Evolutionary conservation across 2,888 invertebrate species (phyloP).

Genomic region (Pristionchus fissidentatus): DNA sequence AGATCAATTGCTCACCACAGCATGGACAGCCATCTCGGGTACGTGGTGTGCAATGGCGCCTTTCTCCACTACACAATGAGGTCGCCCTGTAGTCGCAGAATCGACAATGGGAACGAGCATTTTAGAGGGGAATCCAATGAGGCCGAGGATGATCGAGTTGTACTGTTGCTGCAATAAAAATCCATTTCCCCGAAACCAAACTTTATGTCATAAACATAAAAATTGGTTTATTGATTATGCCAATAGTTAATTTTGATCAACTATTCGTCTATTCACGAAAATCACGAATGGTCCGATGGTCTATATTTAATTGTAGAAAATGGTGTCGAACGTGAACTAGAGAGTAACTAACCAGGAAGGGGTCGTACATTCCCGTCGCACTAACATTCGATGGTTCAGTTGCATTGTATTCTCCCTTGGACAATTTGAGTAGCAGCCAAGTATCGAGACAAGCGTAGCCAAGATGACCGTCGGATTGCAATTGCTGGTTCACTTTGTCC

Average conservation of each 20-base stretch:
- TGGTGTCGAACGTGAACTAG: not conserved
- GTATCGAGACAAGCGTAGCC: slow-evolving; percentile 86
- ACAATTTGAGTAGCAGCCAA: slow-evolving; percentile 88
- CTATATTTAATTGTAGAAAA: too few relatives aligned
- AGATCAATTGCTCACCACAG: slow-evolving; percentile 82
- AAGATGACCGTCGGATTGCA: slow-evolving; percentile 84
- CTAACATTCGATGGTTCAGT: slow-evolving; percentile 93
- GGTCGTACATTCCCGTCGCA: slow-evolving; percentile 92
- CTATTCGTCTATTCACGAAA: too few relatives aligned
- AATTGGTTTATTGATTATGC: not conserved
- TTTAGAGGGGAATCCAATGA: slow-evolving; percentile 82
- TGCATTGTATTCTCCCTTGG: slow-evolving; percentile 78
- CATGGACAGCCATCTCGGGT: slow-evolving; percentile 85
- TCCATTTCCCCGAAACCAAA: too few relatives aligned
- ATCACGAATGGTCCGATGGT: too few relatives aligned
- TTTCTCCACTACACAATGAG: slow-evolving; percentile 82
- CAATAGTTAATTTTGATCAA: too few relatives aligned
- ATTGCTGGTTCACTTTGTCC: slow-evolving; percentile 80
- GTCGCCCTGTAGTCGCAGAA: slow-evolving; percentile 51
- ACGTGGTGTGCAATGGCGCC: slow-evolving; percentile 85
- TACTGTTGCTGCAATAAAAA: slow-evolving; percentile 83
- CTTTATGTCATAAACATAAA: too few relatives aligned
- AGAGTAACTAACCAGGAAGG: slow-evolving; percentile 82
- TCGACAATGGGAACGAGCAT: slow-evolving; percentile 83
- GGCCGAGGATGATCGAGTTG: slow-evolving; percentile 83